A percentile compares a stretch with the other conserved stretches of the same genome.
These are phyloP conservation scores for Drosophila athabasca DNA, from an alignment of 1,140 invertebrate species.

Conservation along the genomic window DNA sequence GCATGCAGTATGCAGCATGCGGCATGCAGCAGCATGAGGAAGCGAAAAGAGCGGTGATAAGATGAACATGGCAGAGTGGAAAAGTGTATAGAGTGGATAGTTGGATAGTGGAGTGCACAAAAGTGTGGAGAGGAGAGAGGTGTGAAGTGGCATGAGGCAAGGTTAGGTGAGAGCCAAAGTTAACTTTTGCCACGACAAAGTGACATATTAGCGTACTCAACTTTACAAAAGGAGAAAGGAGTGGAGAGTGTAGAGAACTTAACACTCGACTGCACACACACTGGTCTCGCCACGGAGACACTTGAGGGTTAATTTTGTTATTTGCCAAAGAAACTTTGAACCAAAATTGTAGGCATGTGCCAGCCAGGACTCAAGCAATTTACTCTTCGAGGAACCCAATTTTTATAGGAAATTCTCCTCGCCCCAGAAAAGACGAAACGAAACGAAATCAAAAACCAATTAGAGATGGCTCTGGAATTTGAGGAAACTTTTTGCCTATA, in stretches of 20 bases:
- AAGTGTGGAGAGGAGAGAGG: not conserved
- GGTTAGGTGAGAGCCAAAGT: conserved; percentile 50
- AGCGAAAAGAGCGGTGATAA: not conserved
- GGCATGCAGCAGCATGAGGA: not conserved
- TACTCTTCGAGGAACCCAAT: conserved; percentile 17
- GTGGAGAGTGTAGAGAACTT: conserved; percentile 35
- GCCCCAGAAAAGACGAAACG: no score
- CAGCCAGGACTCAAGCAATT: conserved; percentile 24
- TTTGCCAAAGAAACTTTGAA: conserved; percentile 51
- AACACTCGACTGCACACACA: conserved; percentile 46
- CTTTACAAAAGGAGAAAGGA: conserved; percentile 55
- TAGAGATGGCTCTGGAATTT: conserved; percentile 35
- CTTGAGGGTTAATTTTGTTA: conserved; percentile 77
- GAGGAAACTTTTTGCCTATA: conserved; percentile 51
- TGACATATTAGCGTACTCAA: conserved; percentile 82
- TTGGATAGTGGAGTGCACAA: conserved; percentile 25
- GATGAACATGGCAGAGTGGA: not conserved
- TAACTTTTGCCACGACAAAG: conserved; percentile 80
- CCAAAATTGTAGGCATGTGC: conserved; percentile 48
- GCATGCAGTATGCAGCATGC: not conserved
- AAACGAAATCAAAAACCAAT: conserved; percentile 74
- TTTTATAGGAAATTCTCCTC: conserved; percentile 21
- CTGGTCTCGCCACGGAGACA: conserved; percentile 42
- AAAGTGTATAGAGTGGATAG: conserved; percentile 3
- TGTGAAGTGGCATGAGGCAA: conserved; percentile 4